These are phyloP conservation scores for Pachydiplax longipennis DNA, from an alignment of 2,888 invertebrate genomes.

Conservation along the genomic window DNA sequence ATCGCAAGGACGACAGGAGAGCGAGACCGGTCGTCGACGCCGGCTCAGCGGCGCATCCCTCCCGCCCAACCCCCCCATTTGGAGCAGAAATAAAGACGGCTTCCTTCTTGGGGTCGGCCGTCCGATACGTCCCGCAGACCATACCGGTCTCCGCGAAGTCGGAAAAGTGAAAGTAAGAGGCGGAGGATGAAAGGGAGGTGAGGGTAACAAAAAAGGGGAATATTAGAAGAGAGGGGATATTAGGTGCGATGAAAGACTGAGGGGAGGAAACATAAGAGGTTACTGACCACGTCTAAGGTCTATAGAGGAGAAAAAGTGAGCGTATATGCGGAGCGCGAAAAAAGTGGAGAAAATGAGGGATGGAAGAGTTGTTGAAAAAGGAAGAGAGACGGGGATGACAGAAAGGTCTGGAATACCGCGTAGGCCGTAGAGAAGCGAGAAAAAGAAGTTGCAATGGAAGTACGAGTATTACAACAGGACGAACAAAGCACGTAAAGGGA, in stretches of 20 bases:
- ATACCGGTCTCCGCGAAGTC: neutral
- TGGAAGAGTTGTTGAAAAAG: no score
- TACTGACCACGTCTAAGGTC: neutral
- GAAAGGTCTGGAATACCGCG: no score
- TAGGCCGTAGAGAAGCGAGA: no score
- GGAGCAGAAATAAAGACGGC: neutral
- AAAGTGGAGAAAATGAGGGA: no score
- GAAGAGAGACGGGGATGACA: no score
- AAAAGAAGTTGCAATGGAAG: no score
- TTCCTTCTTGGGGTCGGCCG: neutral
- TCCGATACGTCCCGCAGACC: neutral
- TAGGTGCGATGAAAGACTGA: neutral
- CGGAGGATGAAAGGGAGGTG: neutral
- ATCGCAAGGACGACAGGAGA: neutral
- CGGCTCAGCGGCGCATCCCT: neutral
- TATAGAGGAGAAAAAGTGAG: no score
- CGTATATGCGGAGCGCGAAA: no score
- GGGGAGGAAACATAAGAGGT: neutral
- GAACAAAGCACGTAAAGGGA: no score
- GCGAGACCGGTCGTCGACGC: neutral
- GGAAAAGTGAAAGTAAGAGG: neutral
- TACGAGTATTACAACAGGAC: no score
- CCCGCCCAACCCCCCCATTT: neutral
- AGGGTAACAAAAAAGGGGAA: neutral
- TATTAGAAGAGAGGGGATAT: neutral